These are phyloP conservation scores for Parnassius mnemosyne DNA, from an alignment of 2,888 invertebrate genomes.

Conservation along the genomic window DNA sequence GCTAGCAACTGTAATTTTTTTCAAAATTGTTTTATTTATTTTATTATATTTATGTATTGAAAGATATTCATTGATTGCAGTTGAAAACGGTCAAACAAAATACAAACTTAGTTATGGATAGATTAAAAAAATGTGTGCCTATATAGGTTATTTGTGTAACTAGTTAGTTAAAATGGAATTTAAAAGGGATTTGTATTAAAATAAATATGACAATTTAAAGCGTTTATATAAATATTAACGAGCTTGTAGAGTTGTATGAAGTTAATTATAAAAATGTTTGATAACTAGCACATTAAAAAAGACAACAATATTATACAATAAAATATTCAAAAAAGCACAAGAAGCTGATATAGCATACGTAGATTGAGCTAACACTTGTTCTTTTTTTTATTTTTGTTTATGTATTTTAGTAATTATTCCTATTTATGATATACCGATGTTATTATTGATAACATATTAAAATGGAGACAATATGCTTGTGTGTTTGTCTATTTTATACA, in stretches of 20 bases:
- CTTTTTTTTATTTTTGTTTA: no score
- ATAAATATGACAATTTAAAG: constrained; percentile 47
- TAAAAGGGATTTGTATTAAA: constrained; percentile 52
- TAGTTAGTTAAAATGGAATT: constrained; percentile 56
- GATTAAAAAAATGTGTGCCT: constrained; percentile 69
- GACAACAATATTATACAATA: not conserved
- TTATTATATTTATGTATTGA: no score
- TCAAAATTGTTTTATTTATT: no score
- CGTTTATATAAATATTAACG: constrained; percentile 50
- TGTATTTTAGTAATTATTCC: no score
- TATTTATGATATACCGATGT: no score
- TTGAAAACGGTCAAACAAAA: constrained; percentile 12
- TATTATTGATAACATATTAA: no score
- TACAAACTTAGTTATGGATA: constrained; percentile 27
- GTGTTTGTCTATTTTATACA: no score
- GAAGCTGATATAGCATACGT: no score
- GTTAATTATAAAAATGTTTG: constrained; percentile 22
- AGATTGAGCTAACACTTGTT: no score
- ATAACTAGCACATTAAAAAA: constrained; percentile 9
- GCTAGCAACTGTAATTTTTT: no score
- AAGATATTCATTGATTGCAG: not conserved
- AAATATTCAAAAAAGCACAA: constrained; percentile 2
- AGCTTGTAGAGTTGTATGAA: constrained; percentile 56
- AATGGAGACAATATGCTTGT: no score
- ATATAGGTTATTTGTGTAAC: constrained; percentile 60